Evolutionary conservation across 2,113 vertebrate genomes (phyloP).

Genomic region (Coryphaenoides rupestris): DNA sequence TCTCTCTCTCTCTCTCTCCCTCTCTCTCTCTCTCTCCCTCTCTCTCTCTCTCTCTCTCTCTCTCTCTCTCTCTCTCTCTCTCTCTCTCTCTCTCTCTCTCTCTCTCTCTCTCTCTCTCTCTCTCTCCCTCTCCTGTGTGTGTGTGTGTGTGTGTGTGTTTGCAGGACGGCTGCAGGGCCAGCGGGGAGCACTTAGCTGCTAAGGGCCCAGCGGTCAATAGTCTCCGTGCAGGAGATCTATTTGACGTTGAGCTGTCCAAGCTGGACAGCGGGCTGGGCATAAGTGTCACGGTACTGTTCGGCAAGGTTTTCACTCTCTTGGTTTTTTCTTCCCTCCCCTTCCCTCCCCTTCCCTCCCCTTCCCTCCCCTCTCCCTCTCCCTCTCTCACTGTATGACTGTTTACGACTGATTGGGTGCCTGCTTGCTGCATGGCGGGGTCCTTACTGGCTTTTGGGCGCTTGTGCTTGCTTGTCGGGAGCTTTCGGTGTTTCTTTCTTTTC

Average conservation of each 20-base stretch:
- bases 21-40: too few species aligned
- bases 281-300: constrained; percentile 99
- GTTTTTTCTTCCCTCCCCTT: constrained; percentile 52
- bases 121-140: constrained; percentile 58
- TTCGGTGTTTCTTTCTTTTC: too few species aligned
- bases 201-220: constrained; percentile 77
- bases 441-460: constrained; percentile 4
- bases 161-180: constrained; percentile 78
- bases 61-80: too few species aligned
- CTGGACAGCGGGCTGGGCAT: constrained; percentile 98
- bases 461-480: too few species aligned
- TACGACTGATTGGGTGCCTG: constrained; percentile 3
- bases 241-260: constrained; percentile 97
- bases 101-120: constrained; percentile 19
- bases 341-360: too few species aligned
- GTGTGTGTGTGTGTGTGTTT: constrained; percentile 71
- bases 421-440: too few species aligned
- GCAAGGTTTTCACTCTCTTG: constrained; percentile 92
- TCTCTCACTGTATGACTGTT: constrained; percentile 69
- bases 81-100: neutral
- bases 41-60: too few species aligned
- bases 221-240: constrained; percentile 94
- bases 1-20: too few species aligned
- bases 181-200: constrained; percentile 80
- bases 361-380: constrained; percentile 55